phyloP scores from a whole-genome alignment of 2,113 vertebrate genomes.

The Falcunculus frontatus region DNA sequence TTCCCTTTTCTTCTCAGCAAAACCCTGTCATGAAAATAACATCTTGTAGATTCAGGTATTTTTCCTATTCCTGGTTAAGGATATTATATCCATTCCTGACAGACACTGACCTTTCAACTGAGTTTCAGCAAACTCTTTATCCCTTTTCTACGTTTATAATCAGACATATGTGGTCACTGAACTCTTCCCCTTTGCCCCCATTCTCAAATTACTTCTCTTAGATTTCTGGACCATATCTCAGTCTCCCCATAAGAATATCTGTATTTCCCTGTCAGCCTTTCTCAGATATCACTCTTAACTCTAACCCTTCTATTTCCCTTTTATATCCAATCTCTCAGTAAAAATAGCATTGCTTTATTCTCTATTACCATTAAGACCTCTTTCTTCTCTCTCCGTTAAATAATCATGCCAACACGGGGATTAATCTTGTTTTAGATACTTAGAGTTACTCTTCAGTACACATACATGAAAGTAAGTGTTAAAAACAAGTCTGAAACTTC shows the following conservation, averaged over 20 bases:
- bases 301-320: neutral
- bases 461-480: neutral
- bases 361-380: neutral
- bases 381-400: neutral
- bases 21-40: neutral
- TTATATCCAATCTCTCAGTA: neutral
- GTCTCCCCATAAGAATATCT: neutral
- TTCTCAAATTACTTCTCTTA: neutral
- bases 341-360: neutral
- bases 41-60: neutral
- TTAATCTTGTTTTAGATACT: neutral
- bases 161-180: neutral
- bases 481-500: neutral
- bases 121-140: neutral
- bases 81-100: neutral
- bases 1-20: neutral
- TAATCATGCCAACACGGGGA: neutral
- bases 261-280: neutral
- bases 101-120: neutral
- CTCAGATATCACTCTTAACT: neutral
- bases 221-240: neutral
- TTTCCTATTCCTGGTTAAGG: neutral
- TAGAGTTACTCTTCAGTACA: neutral
- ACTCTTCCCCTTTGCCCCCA: neutral
- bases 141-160: neutral